phyloP scores from a whole-genome alignment of 1,140 invertebrate genomes.

The Lepidurus packardi region DNA sequence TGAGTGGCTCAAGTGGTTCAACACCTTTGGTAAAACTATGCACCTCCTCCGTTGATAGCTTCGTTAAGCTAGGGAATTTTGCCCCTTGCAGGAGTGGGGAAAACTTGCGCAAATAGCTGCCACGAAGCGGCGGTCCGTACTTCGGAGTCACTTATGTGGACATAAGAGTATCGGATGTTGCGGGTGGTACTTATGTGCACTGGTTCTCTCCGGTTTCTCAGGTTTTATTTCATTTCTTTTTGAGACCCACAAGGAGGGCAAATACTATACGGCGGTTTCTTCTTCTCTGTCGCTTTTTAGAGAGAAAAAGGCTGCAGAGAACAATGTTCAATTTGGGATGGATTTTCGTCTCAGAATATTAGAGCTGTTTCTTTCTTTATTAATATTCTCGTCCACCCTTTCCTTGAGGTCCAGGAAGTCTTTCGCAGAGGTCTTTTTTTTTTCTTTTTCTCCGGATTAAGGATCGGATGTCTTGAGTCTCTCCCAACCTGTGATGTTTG shows the following conservation, averaged over 20 bases:
- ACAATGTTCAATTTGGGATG: no score
- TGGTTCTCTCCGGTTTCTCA: neutral
- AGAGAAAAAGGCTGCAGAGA: neutral
- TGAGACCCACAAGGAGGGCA: neutral
- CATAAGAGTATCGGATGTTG: constrained; percentile 15
- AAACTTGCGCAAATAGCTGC: neutral
- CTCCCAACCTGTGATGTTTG: neutral
- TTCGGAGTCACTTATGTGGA: neutral
- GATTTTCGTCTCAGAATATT: no score
- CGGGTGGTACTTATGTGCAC: neutral
- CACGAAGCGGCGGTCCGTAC: neutral
- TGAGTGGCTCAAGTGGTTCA: neutral
- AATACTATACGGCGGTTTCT: neutral
- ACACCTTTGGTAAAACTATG: neutral
- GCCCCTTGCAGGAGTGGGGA: neutral
- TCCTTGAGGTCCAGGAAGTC: constrained; percentile 18
- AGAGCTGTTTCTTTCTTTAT: neutral
- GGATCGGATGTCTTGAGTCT: neutral
- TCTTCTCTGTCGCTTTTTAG: neutral
- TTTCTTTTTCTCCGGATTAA: neutral
- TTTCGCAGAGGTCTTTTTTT: neutral
- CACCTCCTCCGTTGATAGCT: neutral
- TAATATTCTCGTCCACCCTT: neutral
- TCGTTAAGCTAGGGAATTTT: neutral
- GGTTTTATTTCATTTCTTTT: neutral